A percentile compares a stretch with the other conserved stretches of the same genome.
These are phyloP conservation scores for Pluvialis apricaria DNA, from an alignment of 2,113 vertebrate species.

Conservation along the genomic window DNA sequence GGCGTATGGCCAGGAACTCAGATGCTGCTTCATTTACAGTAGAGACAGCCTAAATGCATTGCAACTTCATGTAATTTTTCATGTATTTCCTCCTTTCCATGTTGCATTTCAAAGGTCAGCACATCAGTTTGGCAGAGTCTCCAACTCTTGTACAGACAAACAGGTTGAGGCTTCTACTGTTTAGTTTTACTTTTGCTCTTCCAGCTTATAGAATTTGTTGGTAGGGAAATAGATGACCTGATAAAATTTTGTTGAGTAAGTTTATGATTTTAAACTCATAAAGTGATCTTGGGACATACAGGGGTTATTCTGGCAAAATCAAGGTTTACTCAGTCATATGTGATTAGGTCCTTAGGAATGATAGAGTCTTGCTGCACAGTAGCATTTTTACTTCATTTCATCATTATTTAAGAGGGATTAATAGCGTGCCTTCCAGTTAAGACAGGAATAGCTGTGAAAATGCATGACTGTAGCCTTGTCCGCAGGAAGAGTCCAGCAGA, in stretches of 20 bases:
- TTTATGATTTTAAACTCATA: neutral
- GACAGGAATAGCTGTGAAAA: neutral
- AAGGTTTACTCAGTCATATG: neutral
- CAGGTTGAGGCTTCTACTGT: neutral
- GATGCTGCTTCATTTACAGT: neutral
- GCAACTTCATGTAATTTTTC: neutral
- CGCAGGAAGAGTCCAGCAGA: neutral
- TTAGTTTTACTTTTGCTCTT: neutral
- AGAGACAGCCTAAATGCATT: neutral
- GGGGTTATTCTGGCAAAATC: neutral
- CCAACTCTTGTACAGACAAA: neutral
- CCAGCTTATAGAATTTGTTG: neutral
- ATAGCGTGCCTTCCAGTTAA: neutral
- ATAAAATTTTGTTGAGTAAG: neutral
- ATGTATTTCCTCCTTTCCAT: neutral
- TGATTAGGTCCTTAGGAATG: neutral
- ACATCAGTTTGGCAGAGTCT: neutral
- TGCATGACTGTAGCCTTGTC: neutral
- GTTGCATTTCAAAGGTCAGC: neutral
- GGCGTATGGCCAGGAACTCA: neutral
- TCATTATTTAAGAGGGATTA: neutral
- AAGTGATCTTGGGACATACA: neutral
- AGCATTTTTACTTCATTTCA: neutral
- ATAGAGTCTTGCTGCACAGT: neutral
- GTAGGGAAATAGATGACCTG: neutral